Base-by-base conservation (phyloP, 2,888 invertebrate genomes). In the Aspidapion aeneum region DNA sequence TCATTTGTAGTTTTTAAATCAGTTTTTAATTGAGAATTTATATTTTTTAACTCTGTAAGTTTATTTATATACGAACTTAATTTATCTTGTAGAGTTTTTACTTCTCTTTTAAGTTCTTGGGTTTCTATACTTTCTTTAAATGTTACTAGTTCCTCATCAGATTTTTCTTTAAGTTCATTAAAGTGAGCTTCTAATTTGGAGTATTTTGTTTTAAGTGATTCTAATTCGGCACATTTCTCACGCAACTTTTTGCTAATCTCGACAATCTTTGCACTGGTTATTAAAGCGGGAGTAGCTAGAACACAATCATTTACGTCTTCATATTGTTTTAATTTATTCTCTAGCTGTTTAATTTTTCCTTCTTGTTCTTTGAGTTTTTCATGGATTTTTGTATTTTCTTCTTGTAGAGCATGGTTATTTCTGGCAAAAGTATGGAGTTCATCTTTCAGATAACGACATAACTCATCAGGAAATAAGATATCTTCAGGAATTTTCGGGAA, bases 1-100 rank as follows among this genome's bases (percentile, higher is more conserved):
- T 90, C 91, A 18, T 90, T 89, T 0, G 90, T 88, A 61, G 88
- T 75, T 68, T 90, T 85, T 49, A 92, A 80, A 69, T 91, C 91
- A 70, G 87, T 90, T 73, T 88, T 89, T 7, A 92, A 77, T 71
- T 87, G 86, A 0, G 86, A 79, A 73, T 88, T 89, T 68, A 84
- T 83, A 73, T 91, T 91, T 71, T 88, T 87, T 19, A 84, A 83
- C 61, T 91, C 90, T 64, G 85, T 86, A 1, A 91, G 79, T 75
- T 89, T 91, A 67, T 84, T 85, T 60, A 82, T 84, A 0, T 86
- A 83, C 1, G 75, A 69, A 9, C 82, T 80, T 0, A 90, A 73
- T 75, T 89, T 90, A 17, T 85, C 87, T 65, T 83, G 84, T 0
- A 88, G 73, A 57, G 82, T 83, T 78, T 86, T 88, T 0, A 87